Evolutionary conservation across 2,888 invertebrate species (phyloP).

Genomic region (Crepidodera aurea): DNA sequence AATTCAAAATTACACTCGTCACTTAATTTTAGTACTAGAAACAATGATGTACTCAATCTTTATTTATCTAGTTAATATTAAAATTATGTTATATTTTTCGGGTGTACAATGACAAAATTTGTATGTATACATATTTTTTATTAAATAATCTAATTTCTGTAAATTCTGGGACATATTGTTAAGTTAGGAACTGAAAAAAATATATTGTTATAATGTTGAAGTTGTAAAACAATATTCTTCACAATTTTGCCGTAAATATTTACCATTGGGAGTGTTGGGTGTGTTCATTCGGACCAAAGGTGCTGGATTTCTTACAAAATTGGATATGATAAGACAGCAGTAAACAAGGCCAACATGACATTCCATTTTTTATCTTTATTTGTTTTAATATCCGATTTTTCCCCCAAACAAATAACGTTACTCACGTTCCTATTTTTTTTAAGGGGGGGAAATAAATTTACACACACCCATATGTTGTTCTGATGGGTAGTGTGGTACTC

Average conservation of each 20-base stretch:
- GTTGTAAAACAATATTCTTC: background rate
- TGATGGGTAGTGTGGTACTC: no score
- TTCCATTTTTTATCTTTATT: no score
- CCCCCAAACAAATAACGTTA: no score
- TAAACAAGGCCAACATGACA: no score
- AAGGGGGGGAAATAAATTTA: no score
- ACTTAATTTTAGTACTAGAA: background rate
- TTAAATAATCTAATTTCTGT: slow-evolving; percentile 15
- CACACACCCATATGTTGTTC: no score
- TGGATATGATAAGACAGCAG: no score
- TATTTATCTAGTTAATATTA: background rate
- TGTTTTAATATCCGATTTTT: no score
- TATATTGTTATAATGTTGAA: background rate
- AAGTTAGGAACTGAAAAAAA: background rate
- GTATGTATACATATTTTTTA: slow-evolving; percentile 11
- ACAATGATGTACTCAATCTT: slow-evolving; percentile 13
- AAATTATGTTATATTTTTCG: slow-evolving; percentile 1
- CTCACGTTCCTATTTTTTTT: no score
- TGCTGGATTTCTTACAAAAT: no score
- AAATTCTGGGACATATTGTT: slow-evolving; percentile 8
- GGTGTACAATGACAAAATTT: background rate
- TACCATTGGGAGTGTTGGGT: no score
- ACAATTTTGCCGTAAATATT: background rate
- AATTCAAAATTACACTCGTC: background rate
- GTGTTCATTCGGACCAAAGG: no score